A percentile compares a stretch with the other conserved stretches of the same genome.
Evolutionary conservation across 1,140 invertebrate species (phyloP).

Genomic region (Druon quercuslanigerum): DNA sequence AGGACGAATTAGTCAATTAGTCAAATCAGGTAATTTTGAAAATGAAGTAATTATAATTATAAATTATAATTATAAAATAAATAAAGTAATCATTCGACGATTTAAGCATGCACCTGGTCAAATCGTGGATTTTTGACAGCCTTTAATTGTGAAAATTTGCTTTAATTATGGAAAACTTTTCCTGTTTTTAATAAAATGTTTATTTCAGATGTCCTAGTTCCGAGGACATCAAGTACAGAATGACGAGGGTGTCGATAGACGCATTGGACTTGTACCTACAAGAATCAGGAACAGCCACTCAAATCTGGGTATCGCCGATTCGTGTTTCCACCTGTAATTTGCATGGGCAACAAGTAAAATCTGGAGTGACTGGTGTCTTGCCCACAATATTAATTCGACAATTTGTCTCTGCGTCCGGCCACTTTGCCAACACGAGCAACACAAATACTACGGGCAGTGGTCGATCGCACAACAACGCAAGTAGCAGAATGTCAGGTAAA

Average conservation of each 20-base stretch:
- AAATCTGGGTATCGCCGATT: slow-evolving; percentile 92
- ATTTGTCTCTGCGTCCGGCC: slow-evolving; percentile 78
- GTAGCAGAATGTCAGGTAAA: slow-evolving; percentile 67
- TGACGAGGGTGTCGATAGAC: slow-evolving; percentile 94
- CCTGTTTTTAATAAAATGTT: neutral
- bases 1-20: no score
- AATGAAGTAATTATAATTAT: no score
- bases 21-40: no score
- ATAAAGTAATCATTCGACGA: no score
- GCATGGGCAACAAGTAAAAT: slow-evolving; percentile 92
- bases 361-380: slow-evolving; percentile 91
- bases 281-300: slow-evolving; percentile 90
- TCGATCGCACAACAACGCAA: slow-evolving; percentile 72
- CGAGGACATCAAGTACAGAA: slow-evolving; percentile 96
- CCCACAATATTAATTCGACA: slow-evolving; percentile 86
- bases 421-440: slow-evolving; percentile 73
- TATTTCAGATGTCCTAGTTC: slow-evolving; percentile 83
- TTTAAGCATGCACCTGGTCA: no score
- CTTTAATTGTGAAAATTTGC: neutral
- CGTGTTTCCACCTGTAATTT: slow-evolving; percentile 94
- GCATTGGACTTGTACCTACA: slow-evolving; percentile 93
- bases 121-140: no score
- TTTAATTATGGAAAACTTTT: slow-evolving; percentile 2
- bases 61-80: no score
- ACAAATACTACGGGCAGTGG: slow-evolving; percentile 79